Percentiles rank a stretch among this genome's conserved stretches.
phyloP scores from a whole-genome alignment of 2,113 vertebrate genomes.

The Paradisaea rubra region DNA sequence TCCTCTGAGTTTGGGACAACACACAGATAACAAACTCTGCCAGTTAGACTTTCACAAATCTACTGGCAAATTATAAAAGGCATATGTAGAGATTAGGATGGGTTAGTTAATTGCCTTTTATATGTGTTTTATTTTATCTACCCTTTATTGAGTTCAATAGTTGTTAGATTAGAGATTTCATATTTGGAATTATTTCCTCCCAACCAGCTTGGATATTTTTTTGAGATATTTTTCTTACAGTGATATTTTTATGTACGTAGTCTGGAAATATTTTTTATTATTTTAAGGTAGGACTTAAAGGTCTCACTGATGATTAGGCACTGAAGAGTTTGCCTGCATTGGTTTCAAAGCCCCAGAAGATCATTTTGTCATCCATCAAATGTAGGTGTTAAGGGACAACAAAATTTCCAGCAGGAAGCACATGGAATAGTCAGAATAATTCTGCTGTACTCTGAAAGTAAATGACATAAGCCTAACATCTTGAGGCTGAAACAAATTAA shows the following conservation, averaged over 20 bases:
- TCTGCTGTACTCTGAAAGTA: background rate
- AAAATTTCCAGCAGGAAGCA: background rate
- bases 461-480: background rate
- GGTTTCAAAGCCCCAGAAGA: background rate
- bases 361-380: background rate
- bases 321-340: background rate
- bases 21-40: background rate
- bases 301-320: background rate
- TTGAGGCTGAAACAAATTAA: background rate
- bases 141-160: background rate
- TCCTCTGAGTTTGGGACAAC: background rate
- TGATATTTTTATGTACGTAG: background rate
- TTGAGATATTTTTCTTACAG: background rate
- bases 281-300: background rate
- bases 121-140: background rate
- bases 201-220: background rate
- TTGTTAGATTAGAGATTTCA: background rate
- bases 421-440: background rate
- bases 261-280: background rate
- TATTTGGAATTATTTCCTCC: background rate
- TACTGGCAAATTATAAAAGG: background rate
- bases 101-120: background rate
- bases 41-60: background rate
- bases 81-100: background rate
- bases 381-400: background rate